Conservation (phyloP, 2,888 invertebrate species). For the Phaedon cochleariae region DNA sequence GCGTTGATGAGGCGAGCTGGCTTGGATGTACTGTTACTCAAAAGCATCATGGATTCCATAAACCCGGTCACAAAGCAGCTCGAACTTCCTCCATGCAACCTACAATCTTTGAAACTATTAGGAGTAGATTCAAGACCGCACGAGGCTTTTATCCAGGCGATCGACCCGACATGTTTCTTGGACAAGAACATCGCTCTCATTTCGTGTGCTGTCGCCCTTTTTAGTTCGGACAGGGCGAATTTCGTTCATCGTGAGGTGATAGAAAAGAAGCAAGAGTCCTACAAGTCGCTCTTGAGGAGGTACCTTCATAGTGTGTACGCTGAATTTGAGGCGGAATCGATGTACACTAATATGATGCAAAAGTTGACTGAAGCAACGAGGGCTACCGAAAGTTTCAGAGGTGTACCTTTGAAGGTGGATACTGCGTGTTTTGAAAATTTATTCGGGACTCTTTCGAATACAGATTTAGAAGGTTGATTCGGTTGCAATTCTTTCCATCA, state of each 20-base stretch:
- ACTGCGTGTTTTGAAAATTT: conserved; percentile 92
- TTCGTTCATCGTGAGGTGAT: conserved; percentile 87
- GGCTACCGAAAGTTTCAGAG: conserved; percentile 90
- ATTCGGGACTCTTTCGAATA: too few species aligned
- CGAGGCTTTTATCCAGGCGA: conserved; percentile 81
- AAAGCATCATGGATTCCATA: conserved; percentile 89
- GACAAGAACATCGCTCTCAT: conserved; percentile 92
- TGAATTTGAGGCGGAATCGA: conserved; percentile 87
- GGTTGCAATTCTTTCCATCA: too few species aligned
- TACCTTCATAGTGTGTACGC: conserved; percentile 85
- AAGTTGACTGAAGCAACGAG: conserved; percentile 90
- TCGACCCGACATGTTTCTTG: conserved; percentile 83
- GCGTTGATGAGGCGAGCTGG: conserved; percentile 90
- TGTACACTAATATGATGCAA: conserved; percentile 86
- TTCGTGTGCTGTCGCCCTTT: conserved; percentile 89
- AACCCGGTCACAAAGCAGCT: conserved; percentile 83
- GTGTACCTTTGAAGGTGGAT: conserved; percentile 91
- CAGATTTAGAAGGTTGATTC: too few species aligned
- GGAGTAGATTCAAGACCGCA: conserved; percentile 87
- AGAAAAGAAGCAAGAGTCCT: conserved; percentile 86
- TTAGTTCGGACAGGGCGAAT: conserved; percentile 82
- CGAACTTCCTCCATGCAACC: not conserved
- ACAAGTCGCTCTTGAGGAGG: conserved; percentile 86
- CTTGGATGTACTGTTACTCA: conserved; percentile 94
- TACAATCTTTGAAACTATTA: conserved; percentile 81